These are phyloP conservation scores for Hemibagrus guttatus DNA, from an alignment of 2,797 vertebrate species.

Conservation along the genomic window DNA sequence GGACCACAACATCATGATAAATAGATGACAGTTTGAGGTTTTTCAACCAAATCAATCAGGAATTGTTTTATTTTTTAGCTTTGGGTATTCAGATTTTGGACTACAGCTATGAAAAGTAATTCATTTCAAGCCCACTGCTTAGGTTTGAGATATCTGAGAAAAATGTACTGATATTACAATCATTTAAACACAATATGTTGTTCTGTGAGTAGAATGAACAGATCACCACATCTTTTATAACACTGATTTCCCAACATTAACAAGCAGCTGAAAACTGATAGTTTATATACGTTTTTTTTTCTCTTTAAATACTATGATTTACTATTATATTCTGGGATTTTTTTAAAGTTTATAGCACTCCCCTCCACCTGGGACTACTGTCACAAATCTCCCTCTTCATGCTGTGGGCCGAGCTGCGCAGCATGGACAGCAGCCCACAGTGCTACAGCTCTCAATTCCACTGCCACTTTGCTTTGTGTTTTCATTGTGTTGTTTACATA, in stretches of 20 bases:
- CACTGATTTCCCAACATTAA: background rate
- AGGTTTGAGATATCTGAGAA: background rate
- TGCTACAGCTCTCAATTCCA: too few relatives aligned
- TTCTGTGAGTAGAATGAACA: background rate
- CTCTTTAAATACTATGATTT: background rate
- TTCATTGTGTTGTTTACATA: too few relatives aligned
- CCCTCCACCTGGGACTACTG: too few relatives aligned
- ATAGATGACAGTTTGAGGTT: background rate
- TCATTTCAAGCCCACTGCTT: background rate
- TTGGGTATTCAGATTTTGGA: background rate
- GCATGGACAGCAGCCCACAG: too few relatives aligned
- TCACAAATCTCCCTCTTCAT: too few relatives aligned
- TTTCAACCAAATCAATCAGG: background rate
- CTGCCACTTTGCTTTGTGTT: too few relatives aligned
- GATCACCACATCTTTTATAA: background rate
- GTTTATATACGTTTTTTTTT: background rate
- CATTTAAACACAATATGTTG: background rate
- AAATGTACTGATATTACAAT: background rate
- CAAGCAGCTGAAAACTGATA: background rate
- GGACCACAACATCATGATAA: background rate
- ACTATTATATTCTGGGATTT: too few relatives aligned
- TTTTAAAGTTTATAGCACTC: too few relatives aligned
- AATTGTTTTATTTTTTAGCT: background rate
- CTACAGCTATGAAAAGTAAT: background rate
- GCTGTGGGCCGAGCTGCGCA: too few relatives aligned